Percentiles rank a stretch among this genome's conserved stretches.
Evolutionary conservation across 2,113 vertebrate genomes (phyloP).

Genomic region (Eurystomus gularis): DNA sequence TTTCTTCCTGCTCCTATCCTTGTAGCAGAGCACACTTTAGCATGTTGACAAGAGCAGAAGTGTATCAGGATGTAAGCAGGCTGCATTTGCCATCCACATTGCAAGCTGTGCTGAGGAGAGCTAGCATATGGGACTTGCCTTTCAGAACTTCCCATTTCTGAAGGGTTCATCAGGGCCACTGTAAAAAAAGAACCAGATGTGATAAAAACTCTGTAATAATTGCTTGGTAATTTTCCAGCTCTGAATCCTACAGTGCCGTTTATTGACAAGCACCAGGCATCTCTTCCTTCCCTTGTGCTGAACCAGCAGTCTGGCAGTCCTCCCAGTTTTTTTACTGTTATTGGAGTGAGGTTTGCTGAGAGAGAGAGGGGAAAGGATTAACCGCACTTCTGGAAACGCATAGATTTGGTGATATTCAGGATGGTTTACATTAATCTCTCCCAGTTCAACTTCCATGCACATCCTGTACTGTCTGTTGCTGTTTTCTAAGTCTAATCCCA

Average conservation of each 20-base stretch:
- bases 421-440: not conserved
- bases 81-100: slow-evolving; percentile 9
- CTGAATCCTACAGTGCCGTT: slow-evolving; percentile 41
- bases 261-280: slow-evolving; percentile 34
- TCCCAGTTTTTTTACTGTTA: not conserved
- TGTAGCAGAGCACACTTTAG: not conserved
- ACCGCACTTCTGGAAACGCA: not conserved
- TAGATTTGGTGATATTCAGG: not conserved
- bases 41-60: slow-evolving; percentile 44
- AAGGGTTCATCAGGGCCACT: not conserved
- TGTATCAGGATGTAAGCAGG: not conserved
- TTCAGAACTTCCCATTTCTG: slow-evolving; percentile 54
- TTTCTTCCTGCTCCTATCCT: not conserved
- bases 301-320: slow-evolving; percentile 31
- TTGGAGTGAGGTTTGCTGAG: not conserved
- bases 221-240: slow-evolving; percentile 57
- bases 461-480: not conserved
- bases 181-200: slow-evolving; percentile 46
- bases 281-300: slow-evolving; percentile 46
- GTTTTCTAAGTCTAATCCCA: not conserved
- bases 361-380: not conserved
- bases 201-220: slow-evolving; percentile 58
- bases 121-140: slow-evolving; percentile 44
- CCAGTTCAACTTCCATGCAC: not conserved
- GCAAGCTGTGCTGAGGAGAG: slow-evolving; percentile 18